Base-by-base conservation (phyloP, 2,797 vertebrate species). In the Coccyzus lansbergi region DNA sequence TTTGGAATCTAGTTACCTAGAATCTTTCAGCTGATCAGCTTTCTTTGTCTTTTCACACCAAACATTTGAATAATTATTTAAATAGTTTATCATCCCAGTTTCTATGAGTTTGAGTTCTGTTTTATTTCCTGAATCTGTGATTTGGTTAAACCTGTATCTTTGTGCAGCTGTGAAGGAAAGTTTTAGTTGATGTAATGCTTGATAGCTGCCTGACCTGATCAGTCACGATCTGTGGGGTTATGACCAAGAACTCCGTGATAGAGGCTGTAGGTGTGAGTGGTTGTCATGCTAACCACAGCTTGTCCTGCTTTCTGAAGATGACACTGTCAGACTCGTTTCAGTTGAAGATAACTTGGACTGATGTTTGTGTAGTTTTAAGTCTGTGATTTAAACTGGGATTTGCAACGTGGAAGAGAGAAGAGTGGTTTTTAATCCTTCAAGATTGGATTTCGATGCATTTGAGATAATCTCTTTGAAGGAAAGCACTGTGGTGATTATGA, bases 381-480 rank as follows among this genome's bases (percentile, higher is more conserved):
- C 40, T 79, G 33, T 70, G 62, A 36, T 82, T 92, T 65, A 91
- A 91, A 77, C 63, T n/a, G 17, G 49, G 40, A 64, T 92, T 94
- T 91, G 88, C 40, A 9, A 1, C 59, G 72, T 62, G 83, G 52
- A 56, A 59, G 51, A 76, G 52, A 72, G 69, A 76, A 88, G 72
- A 58, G 87, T 91, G 85, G 82, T 51, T 77, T 95, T 60, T 88
- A 90, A 81, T 93, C 80, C 69, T 76, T 86, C 36, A 72, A 77
- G 69, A 42, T 20, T 83, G 59, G 46, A 56, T 92, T 94, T 88
- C 4, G 4, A 36, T 88, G 92, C 40, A 17, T 81, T 78, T 78
- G 70, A 83, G 65, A 59, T 88, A 51, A 59, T 76, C 31, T 70
- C 59, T 64, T 91, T 77, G 72, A 90, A 90, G 75, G 48, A 67